A percentile compares a stretch with the other conserved stretches of the same genome.
Conservation (phyloP, 2,113 vertebrate genomes). For the Psettodes erumei region DNA sequence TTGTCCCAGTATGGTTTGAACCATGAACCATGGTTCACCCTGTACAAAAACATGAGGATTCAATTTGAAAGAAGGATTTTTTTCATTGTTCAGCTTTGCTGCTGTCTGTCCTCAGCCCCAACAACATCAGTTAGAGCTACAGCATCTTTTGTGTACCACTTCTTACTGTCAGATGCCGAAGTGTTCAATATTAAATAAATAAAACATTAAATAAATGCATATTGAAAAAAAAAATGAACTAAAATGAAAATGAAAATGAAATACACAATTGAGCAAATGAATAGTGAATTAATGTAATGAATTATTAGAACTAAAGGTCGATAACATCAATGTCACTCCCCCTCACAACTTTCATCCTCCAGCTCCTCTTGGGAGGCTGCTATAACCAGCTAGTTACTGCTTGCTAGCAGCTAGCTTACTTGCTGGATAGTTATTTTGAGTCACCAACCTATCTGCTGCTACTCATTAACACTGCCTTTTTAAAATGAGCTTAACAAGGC, state of each 20-base stretch:
- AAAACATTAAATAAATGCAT: background rate
- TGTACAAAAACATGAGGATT: background rate
- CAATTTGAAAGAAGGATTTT: background rate
- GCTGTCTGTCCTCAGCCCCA: slow-evolving; percentile 12
- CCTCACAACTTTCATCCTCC: background rate
- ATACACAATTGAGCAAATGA: background rate
- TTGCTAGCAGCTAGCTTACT: background rate
- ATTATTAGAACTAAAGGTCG: background rate
- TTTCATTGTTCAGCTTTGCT: slow-evolving; percentile 1
- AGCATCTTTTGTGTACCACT: background rate
- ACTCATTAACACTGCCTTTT: background rate
- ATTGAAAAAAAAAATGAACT: no score
- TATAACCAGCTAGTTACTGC: background rate
- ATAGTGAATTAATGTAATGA: background rate
- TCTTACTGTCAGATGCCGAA: background rate
- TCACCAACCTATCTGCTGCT: background rate
- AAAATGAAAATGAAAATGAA: no score
- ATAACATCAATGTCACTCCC: background rate
- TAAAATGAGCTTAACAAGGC: background rate
- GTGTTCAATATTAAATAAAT: background rate
- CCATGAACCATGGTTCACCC: no score
- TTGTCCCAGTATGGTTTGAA: background rate
- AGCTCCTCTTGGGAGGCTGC: background rate
- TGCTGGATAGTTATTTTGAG: background rate
- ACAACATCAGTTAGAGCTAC: background rate